phyloP scores from a whole-genome alignment of 1,140 invertebrate species.

The Mercenaria mercenaria region DNA sequence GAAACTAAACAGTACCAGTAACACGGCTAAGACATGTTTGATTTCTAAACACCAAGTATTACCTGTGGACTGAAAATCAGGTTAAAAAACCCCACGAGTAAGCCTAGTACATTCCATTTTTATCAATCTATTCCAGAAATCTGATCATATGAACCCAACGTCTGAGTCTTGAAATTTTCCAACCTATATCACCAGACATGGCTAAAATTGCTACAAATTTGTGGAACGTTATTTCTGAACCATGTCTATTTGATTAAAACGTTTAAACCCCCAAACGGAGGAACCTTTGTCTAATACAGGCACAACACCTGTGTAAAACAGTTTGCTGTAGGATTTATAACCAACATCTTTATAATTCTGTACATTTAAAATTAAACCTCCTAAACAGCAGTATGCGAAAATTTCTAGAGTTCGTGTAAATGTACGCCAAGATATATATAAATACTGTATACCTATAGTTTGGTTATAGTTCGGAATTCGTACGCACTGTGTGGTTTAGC shows the following conservation, averaged over 20 bases:
- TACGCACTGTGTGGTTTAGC: not conserved
- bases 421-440: not conserved
- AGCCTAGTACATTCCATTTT: not conserved
- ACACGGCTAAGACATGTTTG: no score
- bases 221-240: not conserved
- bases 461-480: not conserved
- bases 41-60: no score
- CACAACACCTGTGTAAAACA: no score
- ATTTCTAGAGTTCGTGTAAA: not conserved
- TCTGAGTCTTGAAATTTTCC: not conserved
- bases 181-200: no score
- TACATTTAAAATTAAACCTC: not conserved
- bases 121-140: conserved; percentile 5
- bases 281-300: no score
- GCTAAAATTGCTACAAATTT: not conserved
- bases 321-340: not conserved
- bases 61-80: no score
- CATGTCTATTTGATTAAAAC: not conserved
- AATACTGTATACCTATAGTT: not conserved
- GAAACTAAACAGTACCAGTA: no score
- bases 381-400: not conserved
- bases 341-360: conserved; percentile 16
- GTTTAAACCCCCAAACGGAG: not conserved
- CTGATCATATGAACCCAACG: not conserved
- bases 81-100: no score